Base-by-base conservation (phyloP, 2,113 vertebrate species). In the Scopus umbretta region DNA sequence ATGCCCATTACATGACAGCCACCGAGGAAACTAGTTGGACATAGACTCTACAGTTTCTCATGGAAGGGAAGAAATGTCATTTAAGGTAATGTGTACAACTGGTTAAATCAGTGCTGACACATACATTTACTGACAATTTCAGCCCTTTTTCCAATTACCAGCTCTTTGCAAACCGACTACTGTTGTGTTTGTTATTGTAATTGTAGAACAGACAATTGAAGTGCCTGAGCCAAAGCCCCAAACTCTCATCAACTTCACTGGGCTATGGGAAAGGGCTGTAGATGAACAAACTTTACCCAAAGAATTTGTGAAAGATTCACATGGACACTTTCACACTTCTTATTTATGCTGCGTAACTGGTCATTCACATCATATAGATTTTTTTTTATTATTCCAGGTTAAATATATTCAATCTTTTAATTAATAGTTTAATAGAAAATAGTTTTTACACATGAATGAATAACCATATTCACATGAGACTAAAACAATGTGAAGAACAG, bases 81-180 rank as follows among this genome's bases (percentile, higher is more conserved):
- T 95, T 95, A 93, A 97, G 90, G 92, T 95, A 93, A 95, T 14
- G 27, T 17, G 58, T 82, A 80, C 58, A 94, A 92, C 75, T 78
- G 68, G 72, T 94, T 59, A 94, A 82, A 89, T 91, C 88, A 83
- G 79, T 66, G 45, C 73, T 79, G 90, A 95, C 72, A 95, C 96
- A 93, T 71, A 92, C 74, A 73, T 85, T 80, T 83, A 47, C 73
- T 94, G 80, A 93, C 87, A 95, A 62, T 72, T 94, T 89, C 86
- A 88, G 84, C 27, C 65, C 45, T 92, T 95, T 97, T 94, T 72
- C 81, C 84, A 94, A 89, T 96, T 95, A 96, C 86, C 81, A 96
- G 92, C 88, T 97, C 87, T 95, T 95, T 95, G 84, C 92, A 95
- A 87, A 89, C 62, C 94, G 86, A 85, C 92, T 92, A 61, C 89